Percentiles rank a stretch among this genome's conserved stretches.
Conservation (phyloP, 2,797 vertebrate species). For the Pyrocephalus nanus region DNA sequence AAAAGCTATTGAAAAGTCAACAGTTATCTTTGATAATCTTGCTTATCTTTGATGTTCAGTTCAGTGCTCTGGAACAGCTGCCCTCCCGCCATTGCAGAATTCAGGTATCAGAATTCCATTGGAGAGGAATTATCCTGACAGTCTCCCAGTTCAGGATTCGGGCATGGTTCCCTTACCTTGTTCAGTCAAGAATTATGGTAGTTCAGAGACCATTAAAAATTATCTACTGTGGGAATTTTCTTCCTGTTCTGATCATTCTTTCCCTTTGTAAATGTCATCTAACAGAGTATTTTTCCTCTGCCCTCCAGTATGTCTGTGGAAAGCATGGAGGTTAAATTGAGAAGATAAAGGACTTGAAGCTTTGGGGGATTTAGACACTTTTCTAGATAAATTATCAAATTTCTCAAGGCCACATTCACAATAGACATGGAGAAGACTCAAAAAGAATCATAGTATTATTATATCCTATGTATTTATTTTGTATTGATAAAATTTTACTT, state of each 20-base stretch:
- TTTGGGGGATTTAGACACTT: neutral
- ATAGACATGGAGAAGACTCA: neutral
- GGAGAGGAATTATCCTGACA: neutral
- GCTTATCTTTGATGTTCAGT: neutral
- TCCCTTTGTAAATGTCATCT: neutral
- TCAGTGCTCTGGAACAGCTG: neutral
- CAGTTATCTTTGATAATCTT: neutral
- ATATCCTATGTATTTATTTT: neutral
- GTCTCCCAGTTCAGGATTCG: neutral
- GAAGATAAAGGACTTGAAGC: neutral
- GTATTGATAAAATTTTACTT: neutral
- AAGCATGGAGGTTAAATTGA: fast-evolving
- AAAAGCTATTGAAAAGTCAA: neutral
- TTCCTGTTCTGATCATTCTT: neutral
- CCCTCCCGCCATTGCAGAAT: neutral
- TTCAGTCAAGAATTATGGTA: neutral
- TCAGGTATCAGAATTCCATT: neutral
- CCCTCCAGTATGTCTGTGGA: neutral
- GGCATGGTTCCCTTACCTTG: fast-evolving
- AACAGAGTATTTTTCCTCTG: neutral
- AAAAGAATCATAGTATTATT: neutral
- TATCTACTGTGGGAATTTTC: neutral
- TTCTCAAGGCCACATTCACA: neutral
- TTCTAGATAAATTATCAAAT: neutral
- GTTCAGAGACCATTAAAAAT: neutral